Conservation (phyloP, 2,113 vertebrate species). For the Corydoras sp. region DNA sequence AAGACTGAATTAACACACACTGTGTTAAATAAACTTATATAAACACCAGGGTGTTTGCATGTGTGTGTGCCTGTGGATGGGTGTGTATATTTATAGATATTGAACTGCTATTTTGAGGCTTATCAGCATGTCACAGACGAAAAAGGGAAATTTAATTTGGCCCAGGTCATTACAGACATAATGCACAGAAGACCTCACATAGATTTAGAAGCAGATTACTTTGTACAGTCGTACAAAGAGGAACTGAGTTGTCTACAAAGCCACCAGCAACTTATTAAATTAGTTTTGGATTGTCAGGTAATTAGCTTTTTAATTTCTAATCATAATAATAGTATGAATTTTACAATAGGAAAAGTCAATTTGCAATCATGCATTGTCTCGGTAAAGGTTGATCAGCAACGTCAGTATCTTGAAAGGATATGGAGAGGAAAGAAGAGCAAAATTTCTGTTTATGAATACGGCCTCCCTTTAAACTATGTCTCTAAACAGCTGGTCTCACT, state of each 20-base stretch:
- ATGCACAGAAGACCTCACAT: conserved; percentile 58
- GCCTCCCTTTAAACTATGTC: conserved; percentile 62
- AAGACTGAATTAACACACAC: too few species aligned
- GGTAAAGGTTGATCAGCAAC: conserved; percentile 63
- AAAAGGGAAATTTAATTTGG: conserved; percentile 65
- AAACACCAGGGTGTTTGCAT: too few species aligned
- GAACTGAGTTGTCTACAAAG: conserved; percentile 60
- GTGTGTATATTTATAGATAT: conserved; percentile 53
- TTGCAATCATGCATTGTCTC: conserved; percentile 1
- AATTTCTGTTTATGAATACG: conserved; percentile 50
- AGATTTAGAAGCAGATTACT: conserved; percentile 61
- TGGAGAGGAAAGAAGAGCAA: conserved; percentile 48
- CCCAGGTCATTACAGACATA: conserved; percentile 60
- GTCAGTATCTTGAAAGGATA: conserved; percentile 60
- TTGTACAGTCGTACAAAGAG: conserved; percentile 56
- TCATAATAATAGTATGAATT: too few species aligned
- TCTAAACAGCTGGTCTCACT: conserved; percentile 65
- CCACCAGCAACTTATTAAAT: conserved; percentile 60
- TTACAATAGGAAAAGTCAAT: too few species aligned
- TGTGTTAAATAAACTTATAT: too few species aligned
- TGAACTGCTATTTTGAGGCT: conserved; percentile 69
- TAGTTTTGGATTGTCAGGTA: conserved; percentile 60
- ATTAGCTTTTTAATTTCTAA: conserved; percentile 1
- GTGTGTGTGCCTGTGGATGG: too few species aligned
- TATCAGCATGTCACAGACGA: conserved; percentile 65